These are phyloP conservation scores for Hymenopus coronatus DNA, from an alignment of 2,888 invertebrate genomes.

Conservation along the genomic window DNA sequence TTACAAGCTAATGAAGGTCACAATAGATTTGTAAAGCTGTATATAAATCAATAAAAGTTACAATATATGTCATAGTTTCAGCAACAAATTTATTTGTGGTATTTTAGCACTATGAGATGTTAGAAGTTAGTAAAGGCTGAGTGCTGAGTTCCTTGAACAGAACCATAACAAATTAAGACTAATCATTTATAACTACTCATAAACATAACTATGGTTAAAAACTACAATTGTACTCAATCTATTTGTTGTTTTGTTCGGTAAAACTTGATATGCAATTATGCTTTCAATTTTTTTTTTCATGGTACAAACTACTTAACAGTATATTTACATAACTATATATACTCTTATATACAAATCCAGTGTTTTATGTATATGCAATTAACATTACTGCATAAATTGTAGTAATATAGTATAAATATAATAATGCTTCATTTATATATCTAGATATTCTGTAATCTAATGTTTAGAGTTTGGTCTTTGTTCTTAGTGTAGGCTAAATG, in stretches of 20 bases:
- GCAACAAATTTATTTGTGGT: background rate
- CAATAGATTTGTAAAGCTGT: background rate
- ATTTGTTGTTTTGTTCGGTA: background rate
- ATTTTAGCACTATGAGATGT: background rate
- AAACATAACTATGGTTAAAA: background rate
- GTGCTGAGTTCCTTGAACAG: background rate
- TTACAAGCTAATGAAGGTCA: too few species aligned
- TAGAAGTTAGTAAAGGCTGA: background rate
- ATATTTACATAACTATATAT: constrained; percentile 34
- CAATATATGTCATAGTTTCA: background rate
- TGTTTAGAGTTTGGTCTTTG: constrained; percentile 4
- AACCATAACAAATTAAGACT: background rate
- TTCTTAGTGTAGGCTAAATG: background rate
- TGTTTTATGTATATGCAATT: constrained; percentile 28
- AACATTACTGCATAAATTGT: constrained; percentile 25
- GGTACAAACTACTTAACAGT: constrained; percentile 40
- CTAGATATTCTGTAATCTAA: constrained; percentile 1
- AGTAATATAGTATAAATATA: constrained; percentile 34
- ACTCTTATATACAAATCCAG: constrained; percentile 31
- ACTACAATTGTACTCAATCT: background rate
- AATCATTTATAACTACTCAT: background rate
- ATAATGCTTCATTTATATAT: constrained; percentile 24
- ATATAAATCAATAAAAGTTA: background rate
- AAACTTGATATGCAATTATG: constrained; percentile 32
- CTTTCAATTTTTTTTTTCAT: constrained; percentile 7